Percentiles rank a stretch among this genome's conserved stretches.
Conservation (phyloP, 1,140 invertebrate species). For the Forficula auricularia region DNA sequence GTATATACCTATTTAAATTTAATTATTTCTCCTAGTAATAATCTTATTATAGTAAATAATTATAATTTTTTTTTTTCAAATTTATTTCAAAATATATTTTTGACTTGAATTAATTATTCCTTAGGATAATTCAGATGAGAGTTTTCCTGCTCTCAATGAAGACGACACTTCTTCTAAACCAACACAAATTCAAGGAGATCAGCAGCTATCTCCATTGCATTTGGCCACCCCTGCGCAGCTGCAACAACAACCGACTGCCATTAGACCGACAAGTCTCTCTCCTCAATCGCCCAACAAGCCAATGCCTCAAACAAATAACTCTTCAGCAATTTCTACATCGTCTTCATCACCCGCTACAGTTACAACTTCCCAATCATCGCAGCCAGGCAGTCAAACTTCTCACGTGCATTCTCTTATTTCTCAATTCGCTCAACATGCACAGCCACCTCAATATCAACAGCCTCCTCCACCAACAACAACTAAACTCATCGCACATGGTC, state of each 20-base stretch:
- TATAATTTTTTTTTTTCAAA: no score
- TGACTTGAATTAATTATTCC: no score
- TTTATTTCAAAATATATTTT: no score
- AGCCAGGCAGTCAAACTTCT: conserved; percentile 4
- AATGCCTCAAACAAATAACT: neutral
- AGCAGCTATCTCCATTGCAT: conserved; percentile 28
- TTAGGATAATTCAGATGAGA: no score
- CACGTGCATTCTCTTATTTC: conserved; percentile 10
- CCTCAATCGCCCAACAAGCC: neutral
- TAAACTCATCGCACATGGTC: no score
- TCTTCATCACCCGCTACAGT: neutral
- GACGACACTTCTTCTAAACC: neutral
- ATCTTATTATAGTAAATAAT: no score
- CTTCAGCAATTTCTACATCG: no score
- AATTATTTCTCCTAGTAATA: no score
- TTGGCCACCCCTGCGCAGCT: conserved; percentile 23
- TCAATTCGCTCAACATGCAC: conserved; percentile 5
- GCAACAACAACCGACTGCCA: conserved; percentile 15
- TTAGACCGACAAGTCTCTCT: neutral
- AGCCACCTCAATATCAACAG: neutral
- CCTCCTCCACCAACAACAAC: neutral
- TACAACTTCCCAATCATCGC: neutral
- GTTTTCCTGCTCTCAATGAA: no score
- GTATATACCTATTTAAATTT: no score
- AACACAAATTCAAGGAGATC: conserved; percentile 1